Evolutionary conservation across 2,888 invertebrate genomes (phyloP).

Genomic region (Lepas anatifera): DNA sequence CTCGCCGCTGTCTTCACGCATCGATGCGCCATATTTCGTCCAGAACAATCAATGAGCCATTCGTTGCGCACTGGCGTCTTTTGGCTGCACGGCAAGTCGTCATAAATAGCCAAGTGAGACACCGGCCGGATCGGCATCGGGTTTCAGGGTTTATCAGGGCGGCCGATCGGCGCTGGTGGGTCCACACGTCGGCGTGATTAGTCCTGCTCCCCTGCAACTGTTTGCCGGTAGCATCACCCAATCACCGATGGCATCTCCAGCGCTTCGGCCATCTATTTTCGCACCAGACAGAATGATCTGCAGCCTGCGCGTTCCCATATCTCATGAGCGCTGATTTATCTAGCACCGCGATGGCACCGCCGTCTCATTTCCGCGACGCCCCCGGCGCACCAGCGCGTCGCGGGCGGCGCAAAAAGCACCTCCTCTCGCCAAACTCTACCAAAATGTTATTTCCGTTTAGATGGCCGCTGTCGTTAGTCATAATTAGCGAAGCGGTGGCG

Average conservation of each 20-base stretch:
- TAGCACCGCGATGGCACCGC: background rate
- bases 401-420: background rate
- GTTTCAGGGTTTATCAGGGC: background rate
- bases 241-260: background rate
- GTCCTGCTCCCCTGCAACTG: background rate
- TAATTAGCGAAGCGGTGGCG: background rate
- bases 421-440: background rate
- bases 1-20: background rate
- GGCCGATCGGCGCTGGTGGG: background rate
- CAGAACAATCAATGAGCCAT: constrained; percentile 2
- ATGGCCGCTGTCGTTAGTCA: background rate
- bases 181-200: background rate
- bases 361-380: background rate
- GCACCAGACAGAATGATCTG: background rate
- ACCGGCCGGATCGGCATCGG: background rate
- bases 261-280: background rate
- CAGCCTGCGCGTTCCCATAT: background rate
- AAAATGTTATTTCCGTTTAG: constrained; percentile 10
- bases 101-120: constrained; percentile 8
- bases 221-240: background rate
- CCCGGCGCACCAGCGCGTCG: background rate
- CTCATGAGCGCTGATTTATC: background rate
- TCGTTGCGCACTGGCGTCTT: background rate
- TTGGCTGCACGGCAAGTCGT: background rate
- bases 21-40: background rate